A percentile compares a stretch with the other conserved stretches of the same genome.
These are phyloP conservation scores for Caiman crocodilus DNA, from an alignment of 2,797 vertebrate genomes.

Conservation along the genomic window DNA sequence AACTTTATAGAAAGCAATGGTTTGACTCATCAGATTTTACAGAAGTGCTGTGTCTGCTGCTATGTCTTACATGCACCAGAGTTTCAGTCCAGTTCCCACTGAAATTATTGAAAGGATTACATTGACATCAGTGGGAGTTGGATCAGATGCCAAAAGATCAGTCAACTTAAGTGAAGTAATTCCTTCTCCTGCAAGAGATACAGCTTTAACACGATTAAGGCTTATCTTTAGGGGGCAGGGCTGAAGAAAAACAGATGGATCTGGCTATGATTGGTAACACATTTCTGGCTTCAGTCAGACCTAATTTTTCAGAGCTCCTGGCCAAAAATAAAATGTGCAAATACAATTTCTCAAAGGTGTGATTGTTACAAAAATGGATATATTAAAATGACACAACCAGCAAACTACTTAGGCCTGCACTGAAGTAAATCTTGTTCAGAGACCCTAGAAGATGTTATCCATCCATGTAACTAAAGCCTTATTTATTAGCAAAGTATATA, in stretches of 20 bases:
- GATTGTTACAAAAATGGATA: background rate
- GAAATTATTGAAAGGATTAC: background rate
- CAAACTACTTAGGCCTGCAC: background rate
- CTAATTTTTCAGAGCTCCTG: background rate
- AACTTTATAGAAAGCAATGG: background rate
- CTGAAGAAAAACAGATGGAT: conserved; percentile 14
- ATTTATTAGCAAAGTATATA: background rate
- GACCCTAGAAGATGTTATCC: background rate
- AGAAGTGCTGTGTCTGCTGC: background rate
- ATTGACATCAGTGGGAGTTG: background rate
- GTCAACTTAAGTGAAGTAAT: background rate
- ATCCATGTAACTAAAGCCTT: background rate
- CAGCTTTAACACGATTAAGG: background rate
- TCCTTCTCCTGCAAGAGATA: background rate
- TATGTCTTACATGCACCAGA: background rate
- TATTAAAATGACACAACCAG: background rate
- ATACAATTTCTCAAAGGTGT: background rate
- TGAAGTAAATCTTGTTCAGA: background rate
- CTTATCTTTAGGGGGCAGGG: background rate
- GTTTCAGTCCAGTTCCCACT: background rate
- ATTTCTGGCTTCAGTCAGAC: conserved; percentile 19
- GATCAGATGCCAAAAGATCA: background rate
- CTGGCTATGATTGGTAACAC: background rate
- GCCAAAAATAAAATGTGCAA: background rate
- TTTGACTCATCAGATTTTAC: background rate